These are phyloP conservation scores for Tribolium madens DNA, from an alignment of 1,140 invertebrate species.

Conservation along the genomic window DNA sequence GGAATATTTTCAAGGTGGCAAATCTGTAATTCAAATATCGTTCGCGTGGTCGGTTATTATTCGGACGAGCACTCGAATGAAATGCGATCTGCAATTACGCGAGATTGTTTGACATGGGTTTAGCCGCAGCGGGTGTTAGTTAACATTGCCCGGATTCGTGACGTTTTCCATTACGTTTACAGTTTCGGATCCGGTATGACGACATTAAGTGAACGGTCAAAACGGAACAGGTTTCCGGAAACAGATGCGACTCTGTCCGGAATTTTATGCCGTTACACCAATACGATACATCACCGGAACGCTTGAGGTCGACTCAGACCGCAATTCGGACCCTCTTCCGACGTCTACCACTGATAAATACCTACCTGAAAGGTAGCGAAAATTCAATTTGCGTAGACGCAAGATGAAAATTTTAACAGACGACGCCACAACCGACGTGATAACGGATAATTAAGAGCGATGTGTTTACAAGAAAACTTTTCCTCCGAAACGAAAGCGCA, in stretches of 20 bases:
- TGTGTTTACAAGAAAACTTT: neutral
- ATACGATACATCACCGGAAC: constrained; percentile 18
- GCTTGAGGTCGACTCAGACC: neutral
- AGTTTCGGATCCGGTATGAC: constrained; percentile 6
- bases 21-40: constrained; percentile 26
- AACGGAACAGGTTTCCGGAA: constrained; percentile 18
- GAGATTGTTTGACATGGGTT: constrained; percentile 35
- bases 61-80: constrained; percentile 27
- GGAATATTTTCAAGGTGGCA: neutral
- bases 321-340: constrained; percentile 18
- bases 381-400: neutral
- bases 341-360: constrained; percentile 6
- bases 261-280: constrained; percentile 8
- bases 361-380: constrained; percentile 24
- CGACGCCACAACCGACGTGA: neutral
- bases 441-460: constrained; percentile 7
- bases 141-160: neutral
- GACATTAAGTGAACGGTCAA: constrained; percentile 32
- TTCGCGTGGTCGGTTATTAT: constrained; percentile 29
- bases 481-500: too few species aligned
- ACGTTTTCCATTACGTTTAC: neutral
- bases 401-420: constrained; percentile 6
- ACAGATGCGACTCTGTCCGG: constrained; percentile 2
- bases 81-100: constrained; percentile 34
- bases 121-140: constrained; percentile 21